Percentiles rank a stretch among this genome's conserved stretches.
These are phyloP conservation scores for Lasioglossum leucozonium DNA, from an alignment of 2,888 invertebrate genomes.

Conservation along the genomic window DNA sequence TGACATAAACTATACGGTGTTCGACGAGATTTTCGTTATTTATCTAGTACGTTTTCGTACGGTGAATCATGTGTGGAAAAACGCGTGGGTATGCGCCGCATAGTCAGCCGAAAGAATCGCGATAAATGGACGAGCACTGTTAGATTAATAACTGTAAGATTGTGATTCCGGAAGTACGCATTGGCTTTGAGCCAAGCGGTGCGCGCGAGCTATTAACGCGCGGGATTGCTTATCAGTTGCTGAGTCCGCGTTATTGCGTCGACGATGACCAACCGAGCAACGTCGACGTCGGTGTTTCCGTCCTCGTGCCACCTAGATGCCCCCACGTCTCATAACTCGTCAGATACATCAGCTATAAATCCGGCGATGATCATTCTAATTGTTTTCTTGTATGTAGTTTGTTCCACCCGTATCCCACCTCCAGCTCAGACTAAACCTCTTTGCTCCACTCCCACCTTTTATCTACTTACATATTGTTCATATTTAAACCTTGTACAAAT, in stretches of 20 bases:
- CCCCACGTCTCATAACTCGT: constrained; percentile 74
- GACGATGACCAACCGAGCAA: constrained; percentile 76
- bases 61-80: neutral
- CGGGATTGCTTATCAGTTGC: constrained; percentile 80
- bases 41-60: neutral
- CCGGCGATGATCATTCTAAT: constrained; percentile 40
- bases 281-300: constrained; percentile 71
- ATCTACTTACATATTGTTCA: neutral
- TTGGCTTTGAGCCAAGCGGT: constrained; percentile 78
- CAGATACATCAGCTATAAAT: constrained; percentile 70
- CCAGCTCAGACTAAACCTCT: neutral
- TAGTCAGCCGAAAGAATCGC: constrained; percentile 13
- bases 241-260: constrained; percentile 77
- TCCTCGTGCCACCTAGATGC: constrained; percentile 72
- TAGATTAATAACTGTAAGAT: constrained; percentile 48
- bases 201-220: constrained; percentile 77
- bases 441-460: neutral
- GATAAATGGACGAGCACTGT: constrained; percentile 49
- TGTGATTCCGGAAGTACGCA: constrained; percentile 67
- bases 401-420: neutral
- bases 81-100: neutral
- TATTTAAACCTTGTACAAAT: too few species aligned
- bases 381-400: constrained; percentile 6
- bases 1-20: neutral
- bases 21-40: neutral